phyloP scores from a whole-genome alignment of 2,888 invertebrate genomes.

The Trisateles emortualis region DNA sequence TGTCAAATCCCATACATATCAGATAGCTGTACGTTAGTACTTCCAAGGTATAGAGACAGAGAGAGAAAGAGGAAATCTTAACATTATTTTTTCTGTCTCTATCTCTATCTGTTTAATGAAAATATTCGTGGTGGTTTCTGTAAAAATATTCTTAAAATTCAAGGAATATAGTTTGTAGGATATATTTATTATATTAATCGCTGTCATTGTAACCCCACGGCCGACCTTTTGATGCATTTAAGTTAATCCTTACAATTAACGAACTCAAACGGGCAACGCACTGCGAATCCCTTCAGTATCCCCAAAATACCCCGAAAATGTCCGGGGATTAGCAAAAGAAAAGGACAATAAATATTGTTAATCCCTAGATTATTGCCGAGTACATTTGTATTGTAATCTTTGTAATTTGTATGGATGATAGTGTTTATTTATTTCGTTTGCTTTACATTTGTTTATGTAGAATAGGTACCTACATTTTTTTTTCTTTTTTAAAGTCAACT shows the following conservation, averaged over 20 bases:
- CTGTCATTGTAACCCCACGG: slow-evolving; percentile 22
- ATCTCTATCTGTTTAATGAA: too few relatives aligned
- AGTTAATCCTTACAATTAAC: slow-evolving; percentile 56
- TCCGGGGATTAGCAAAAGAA: slow-evolving; percentile 59
- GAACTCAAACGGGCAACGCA: slow-evolving; percentile 55
- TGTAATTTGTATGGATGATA: slow-evolving; percentile 41
- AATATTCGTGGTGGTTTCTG: too few relatives aligned
- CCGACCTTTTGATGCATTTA: slow-evolving; percentile 47
- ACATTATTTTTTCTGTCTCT: too few relatives aligned
- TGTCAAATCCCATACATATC: too few relatives aligned
- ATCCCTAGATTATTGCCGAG: slow-evolving; percentile 58
- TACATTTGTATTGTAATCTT: slow-evolving; percentile 48
- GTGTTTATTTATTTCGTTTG: slow-evolving; percentile 32
- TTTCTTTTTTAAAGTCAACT: too few relatives aligned
- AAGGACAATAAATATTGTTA: slow-evolving; percentile 67
- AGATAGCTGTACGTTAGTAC: too few relatives aligned
- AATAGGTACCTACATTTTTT: neutral
- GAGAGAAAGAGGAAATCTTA: too few relatives aligned
- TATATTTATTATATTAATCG: neutral
- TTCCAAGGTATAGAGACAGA: too few relatives aligned
- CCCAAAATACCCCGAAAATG: slow-evolving; percentile 44
- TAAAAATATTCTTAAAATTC: too few relatives aligned
- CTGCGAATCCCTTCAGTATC: slow-evolving; percentile 60
- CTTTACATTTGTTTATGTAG: slow-evolving; percentile 27
- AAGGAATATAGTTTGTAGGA: too few relatives aligned